phyloP scores from a whole-genome alignment of 2,888 invertebrate genomes.

The Sarcophaga caerulescens region DNA sequence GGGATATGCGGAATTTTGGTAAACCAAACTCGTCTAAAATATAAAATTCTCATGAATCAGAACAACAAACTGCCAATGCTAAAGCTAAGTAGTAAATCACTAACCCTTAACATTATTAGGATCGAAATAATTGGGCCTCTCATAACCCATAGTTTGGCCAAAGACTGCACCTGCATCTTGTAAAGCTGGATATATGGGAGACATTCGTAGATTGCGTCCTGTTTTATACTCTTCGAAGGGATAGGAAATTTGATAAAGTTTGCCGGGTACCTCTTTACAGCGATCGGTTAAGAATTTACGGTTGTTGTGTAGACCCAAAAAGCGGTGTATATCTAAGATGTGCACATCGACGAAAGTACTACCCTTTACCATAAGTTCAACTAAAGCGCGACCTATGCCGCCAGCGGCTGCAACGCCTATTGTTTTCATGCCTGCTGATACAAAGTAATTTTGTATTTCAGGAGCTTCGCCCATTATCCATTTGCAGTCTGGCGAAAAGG shows the following conservation, averaged over 20 bases:
- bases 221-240: constrained; percentile 93
- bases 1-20: constrained; percentile 84
- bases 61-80: background rate
- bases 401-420: constrained; percentile 97
- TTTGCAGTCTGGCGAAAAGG: constrained; percentile 97
- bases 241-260: constrained; percentile 90
- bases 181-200: constrained; percentile 96
- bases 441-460: constrained; percentile 93
- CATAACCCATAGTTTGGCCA: constrained; percentile 98
- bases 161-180: constrained; percentile 96
- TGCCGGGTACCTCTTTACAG: constrained; percentile 95
- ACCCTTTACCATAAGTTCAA: constrained; percentile 92
- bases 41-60: background rate
- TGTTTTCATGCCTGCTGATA: constrained; percentile 98
- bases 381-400: constrained; percentile 95
- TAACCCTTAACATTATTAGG: constrained; percentile 81
- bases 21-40: constrained; percentile 78
- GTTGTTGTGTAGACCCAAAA: constrained; percentile 96
- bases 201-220: constrained; percentile 93
- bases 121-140: constrained; percentile 96
- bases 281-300: constrained; percentile 94
- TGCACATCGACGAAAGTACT: constrained; percentile 92
- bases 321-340: constrained; percentile 93
- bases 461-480: constrained; percentile 97
- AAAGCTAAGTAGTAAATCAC: constrained; percentile 23